Percentiles rank a stretch among this genome's conserved stretches.
phyloP scores from a whole-genome alignment of 1,140 invertebrate species.

The Drosophila busckii region DNA sequence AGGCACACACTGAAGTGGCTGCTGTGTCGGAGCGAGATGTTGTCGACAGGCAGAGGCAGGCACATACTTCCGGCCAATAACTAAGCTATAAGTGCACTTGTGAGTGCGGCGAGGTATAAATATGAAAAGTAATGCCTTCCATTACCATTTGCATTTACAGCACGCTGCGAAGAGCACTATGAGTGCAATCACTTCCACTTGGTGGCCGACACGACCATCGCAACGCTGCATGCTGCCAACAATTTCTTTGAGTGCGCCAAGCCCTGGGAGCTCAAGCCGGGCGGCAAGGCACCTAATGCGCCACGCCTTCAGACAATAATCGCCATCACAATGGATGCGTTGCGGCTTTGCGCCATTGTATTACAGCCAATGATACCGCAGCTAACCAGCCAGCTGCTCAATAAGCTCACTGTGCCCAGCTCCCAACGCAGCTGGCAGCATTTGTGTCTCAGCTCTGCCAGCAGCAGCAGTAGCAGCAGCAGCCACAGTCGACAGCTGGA shows the following conservation, averaged over 20 bases:
- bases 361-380: slow-evolving; percentile 92
- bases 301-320: slow-evolving; percentile 86
- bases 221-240: slow-evolving; percentile 88
- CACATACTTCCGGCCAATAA: slow-evolving; percentile 56
- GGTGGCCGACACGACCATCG: slow-evolving; percentile 88
- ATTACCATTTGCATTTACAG: slow-evolving; percentile 73
- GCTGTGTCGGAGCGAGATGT: slow-evolving; percentile 18
- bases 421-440: slow-evolving; percentile 81
- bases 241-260: slow-evolving; percentile 90
- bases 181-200: slow-evolving; percentile 90
- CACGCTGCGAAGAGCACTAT: slow-evolving; percentile 84
- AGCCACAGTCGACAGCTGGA: slow-evolving; percentile 28
- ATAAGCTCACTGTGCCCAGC: slow-evolving; percentile 83
- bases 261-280: slow-evolving; percentile 91
- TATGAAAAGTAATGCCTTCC: slow-evolving; percentile 33
- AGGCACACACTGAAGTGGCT: slow-evolving; percentile 35
- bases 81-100: slow-evolving; percentile 49
- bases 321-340: slow-evolving; percentile 90
- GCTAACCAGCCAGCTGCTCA: slow-evolving; percentile 83
- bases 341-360: slow-evolving; percentile 88
- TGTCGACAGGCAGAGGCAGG: slow-evolving; percentile 16
- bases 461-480: neutral
- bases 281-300: slow-evolving; percentile 62
- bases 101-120: slow-evolving; percentile 41
- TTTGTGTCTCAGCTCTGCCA: slow-evolving; percentile 44